A percentile compares a stretch with the other conserved stretches of the same genome.
These are phyloP conservation scores for Macrotus californicus DNA, from an alignment of 2,113 vertebrate genomes.

Conservation along the genomic window DNA sequence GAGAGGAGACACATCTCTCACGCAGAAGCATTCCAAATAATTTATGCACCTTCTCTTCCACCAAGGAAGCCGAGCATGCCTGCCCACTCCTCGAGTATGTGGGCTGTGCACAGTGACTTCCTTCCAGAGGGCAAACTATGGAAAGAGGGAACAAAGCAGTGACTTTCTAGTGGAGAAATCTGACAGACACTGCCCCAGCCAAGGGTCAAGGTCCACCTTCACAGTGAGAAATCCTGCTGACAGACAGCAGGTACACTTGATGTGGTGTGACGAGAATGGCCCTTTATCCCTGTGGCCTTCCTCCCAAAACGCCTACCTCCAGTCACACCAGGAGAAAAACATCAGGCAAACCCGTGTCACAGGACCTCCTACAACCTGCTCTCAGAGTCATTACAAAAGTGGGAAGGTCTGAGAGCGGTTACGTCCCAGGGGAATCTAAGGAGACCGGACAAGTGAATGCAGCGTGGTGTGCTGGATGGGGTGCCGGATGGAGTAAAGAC, in stretches of 20 bases:
- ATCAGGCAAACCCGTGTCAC: not conserved
- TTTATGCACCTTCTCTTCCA: not conserved
- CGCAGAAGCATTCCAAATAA: not conserved
- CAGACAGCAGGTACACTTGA: not conserved
- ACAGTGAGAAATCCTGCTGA: not conserved
- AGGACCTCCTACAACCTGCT: not conserved
- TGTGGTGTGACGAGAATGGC: not conserved
- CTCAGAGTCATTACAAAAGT: not conserved
- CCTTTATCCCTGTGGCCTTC: not conserved
- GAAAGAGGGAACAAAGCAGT: too few species aligned
- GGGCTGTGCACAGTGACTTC: not conserved
- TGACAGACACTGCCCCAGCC: not conserved
- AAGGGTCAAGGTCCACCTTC: not conserved
- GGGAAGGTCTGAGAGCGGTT: not conserved
- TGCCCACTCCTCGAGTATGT: not conserved
- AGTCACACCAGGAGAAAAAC: not conserved
- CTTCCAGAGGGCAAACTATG: not conserved
- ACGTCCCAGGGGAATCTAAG: not conserved
- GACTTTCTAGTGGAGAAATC: not conserved
- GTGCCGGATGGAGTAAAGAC: not conserved
- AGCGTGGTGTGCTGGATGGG: too few species aligned
- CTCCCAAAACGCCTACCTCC: not conserved
- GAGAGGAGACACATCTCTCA: not conserved
- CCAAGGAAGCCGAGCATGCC: not conserved
- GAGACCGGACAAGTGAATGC: not conserved